Percentiles rank a stretch among this genome's conserved stretches.
Conservation (phyloP, 2,888 invertebrate species). For the Microdon myrmicae region DNA sequence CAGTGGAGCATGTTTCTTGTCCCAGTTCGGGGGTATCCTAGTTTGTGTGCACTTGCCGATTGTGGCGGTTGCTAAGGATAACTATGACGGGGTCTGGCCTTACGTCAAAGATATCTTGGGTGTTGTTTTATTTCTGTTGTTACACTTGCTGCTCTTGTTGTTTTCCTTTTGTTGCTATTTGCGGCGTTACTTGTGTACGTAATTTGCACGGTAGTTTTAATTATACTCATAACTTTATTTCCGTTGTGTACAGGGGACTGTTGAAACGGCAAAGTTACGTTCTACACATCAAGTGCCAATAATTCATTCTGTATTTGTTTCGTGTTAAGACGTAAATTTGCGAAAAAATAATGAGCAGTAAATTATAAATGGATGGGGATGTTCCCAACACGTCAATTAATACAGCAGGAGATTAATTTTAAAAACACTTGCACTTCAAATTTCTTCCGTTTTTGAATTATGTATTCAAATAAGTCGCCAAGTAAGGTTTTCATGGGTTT, state of each 20-base stretch:
- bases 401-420: too few species aligned
- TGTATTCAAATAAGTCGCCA: background rate
- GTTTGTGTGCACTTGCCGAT: too few species aligned
- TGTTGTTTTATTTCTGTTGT: constrained; percentile 26
- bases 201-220: constrained; percentile 27
- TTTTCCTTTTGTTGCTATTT: constrained; percentile 12
- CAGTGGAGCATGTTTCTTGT: constrained; percentile 8
- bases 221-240: constrained; percentile 23
- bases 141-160: background rate
- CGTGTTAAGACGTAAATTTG: too few species aligned
- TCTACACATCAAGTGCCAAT: too few species aligned
- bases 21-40: constrained; percentile 24
- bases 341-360: too few species aligned
- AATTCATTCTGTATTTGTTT: too few species aligned
- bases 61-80: constrained; percentile 9
- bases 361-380: too few species aligned
- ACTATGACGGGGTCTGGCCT: constrained; percentile 15
- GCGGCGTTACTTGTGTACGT: constrained; percentile 3
- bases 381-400: too few species aligned
- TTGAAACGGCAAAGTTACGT: too few species aligned
- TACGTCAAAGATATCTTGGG: constrained; percentile 40
- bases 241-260: constrained; percentile 25
- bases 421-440: too few species aligned
- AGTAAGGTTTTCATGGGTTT: background rate
- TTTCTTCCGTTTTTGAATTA: background rate